phyloP scores from a whole-genome alignment of 2,113 vertebrate species.

The Brachypteracias leptosomus region DNA sequence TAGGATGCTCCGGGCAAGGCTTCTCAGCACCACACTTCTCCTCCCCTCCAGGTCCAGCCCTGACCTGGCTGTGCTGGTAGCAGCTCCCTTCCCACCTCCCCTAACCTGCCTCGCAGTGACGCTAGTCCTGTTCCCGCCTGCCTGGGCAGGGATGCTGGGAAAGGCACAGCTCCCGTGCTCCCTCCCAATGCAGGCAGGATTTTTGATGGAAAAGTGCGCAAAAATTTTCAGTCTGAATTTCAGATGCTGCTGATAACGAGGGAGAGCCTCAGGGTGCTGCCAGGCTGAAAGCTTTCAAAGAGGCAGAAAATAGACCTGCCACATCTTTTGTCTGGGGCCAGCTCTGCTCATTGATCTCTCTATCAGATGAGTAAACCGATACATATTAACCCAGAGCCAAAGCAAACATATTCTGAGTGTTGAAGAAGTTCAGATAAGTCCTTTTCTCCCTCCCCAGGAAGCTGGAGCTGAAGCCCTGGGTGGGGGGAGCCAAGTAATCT shows the following conservation, averaged over 20 bases:
- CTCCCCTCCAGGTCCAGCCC: not conserved
- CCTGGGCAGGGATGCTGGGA: not conserved
- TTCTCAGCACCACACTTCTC: rapidly evolving
- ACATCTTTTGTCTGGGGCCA: not conserved
- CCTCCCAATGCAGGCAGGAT: not conserved
- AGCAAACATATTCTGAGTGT: not conserved
- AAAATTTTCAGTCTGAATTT: not conserved
- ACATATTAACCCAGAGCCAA: constrained; percentile 3
- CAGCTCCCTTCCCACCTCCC: not conserved
- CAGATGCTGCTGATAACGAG: not conserved
- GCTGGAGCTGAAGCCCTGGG: not conserved
- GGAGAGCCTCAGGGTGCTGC: not conserved
- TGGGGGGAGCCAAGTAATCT: not conserved
- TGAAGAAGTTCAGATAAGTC: not conserved
- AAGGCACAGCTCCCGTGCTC: not conserved
- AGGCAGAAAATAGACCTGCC: not conserved
- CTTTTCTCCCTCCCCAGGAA: not conserved
- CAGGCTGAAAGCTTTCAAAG: not conserved
- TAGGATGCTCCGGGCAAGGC: not conserved
- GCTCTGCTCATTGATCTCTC: constrained; percentile 14
- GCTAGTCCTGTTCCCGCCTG: rapidly evolving
- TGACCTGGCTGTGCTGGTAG: not conserved
- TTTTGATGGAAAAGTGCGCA: not conserved
- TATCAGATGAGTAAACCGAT: not conserved
- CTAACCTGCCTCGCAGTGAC: rapidly evolving